Conservation (phyloP, 2,797 vertebrate genomes). For the Chrysocyon brachyurus region DNA sequence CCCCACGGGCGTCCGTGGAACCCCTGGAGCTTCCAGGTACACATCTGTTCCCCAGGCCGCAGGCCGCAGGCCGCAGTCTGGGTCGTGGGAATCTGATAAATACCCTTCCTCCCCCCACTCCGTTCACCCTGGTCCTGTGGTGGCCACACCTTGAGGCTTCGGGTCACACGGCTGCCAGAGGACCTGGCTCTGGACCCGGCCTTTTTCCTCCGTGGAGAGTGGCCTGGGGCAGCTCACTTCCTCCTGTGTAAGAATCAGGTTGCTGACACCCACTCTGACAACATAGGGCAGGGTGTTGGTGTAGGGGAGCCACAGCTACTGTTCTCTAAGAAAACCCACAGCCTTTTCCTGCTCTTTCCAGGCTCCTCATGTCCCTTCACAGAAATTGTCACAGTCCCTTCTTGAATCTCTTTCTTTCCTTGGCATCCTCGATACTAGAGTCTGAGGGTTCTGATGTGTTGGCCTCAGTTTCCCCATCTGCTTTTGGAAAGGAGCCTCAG, state of each 20-base stretch:
- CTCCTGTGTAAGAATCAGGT: not conserved
- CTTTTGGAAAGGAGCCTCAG: not conserved
- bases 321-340: not conserved
- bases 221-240: not conserved
- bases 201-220: not conserved
- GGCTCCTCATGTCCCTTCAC: not conserved
- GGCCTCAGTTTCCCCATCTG: not conserved
- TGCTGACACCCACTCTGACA: not conserved
- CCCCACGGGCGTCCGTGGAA: fast-evolving
- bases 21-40: not conserved
- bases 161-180: no score
- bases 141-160: not conserved
- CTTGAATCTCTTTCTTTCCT: not conserved
- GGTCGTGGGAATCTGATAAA: not conserved
- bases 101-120: fast-evolving
- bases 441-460: not conserved
- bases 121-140: not conserved
- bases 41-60: not conserved
- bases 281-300: fast-evolving
- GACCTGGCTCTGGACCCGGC: not conserved
- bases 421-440: not conserved
- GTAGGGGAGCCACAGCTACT: not conserved
- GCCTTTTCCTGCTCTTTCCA: not conserved
- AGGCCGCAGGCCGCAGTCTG: not conserved
- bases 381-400: not conserved